These are phyloP conservation scores for Gibbula magus DNA, from an alignment of 2,888 invertebrate genomes.

Conservation along the genomic window DNA sequence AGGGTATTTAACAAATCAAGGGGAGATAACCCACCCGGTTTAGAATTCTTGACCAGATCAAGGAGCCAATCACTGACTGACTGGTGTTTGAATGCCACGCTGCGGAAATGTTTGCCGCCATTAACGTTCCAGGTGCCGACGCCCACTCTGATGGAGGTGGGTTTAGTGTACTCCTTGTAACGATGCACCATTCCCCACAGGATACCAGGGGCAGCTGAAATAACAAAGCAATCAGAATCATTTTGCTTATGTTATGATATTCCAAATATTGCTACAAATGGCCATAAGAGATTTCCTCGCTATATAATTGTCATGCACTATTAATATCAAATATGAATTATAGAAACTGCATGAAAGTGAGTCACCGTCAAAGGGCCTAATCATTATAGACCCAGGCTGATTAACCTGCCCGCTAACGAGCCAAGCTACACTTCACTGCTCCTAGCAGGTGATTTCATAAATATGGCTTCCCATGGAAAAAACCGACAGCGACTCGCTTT, in stretches of 20 bases:
- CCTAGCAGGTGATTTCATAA: too few relatives aligned
- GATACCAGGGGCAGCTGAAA: slow-evolving; percentile 65
- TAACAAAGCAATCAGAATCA: neutral
- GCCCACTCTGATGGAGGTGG: slow-evolving; percentile 81
- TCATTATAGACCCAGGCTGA: too few relatives aligned
- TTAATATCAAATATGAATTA: too few relatives aligned
- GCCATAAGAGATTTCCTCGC: too few relatives aligned
- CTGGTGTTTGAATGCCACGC: slow-evolving; percentile 89
- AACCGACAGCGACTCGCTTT: too few relatives aligned
- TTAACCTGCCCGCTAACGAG: too few relatives aligned
- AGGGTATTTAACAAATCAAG: neutral
- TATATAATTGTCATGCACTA: neutral
- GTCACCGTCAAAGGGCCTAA: too few relatives aligned
- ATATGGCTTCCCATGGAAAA: too few relatives aligned
- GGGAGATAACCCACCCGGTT: slow-evolving; percentile 51
- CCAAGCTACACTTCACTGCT: too few relatives aligned
- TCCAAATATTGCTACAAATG: too few relatives aligned
- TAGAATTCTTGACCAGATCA: slow-evolving; percentile 82
- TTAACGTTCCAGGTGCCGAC: slow-evolving; percentile 99
- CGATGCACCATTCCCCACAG: slow-evolving; percentile 60
- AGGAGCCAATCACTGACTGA: slow-evolving; percentile 80
- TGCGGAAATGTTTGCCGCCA: slow-evolving; percentile 98
- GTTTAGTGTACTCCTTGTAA: slow-evolving; percentile 66
- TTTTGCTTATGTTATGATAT: too few relatives aligned
- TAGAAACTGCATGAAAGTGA: too few relatives aligned